Evolutionary conservation across 2,797 vertebrate genomes (phyloP).

Genomic region (Tapirus indicus): DNA sequence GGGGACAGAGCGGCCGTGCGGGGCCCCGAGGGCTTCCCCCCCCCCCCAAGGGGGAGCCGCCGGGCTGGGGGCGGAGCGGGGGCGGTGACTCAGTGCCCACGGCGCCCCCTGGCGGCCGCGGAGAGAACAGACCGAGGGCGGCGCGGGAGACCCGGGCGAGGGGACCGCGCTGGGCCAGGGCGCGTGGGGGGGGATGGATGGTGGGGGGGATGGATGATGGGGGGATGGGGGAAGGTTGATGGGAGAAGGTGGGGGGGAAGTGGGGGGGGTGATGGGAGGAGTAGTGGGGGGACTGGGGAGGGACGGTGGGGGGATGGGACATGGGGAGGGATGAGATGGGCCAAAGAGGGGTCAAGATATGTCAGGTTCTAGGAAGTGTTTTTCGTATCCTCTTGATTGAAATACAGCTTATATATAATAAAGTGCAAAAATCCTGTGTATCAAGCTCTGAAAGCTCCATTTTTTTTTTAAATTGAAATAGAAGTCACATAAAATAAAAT

Average conservation of each 20-base stretch:
- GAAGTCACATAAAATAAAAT: neutral
- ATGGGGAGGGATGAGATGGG: no score
- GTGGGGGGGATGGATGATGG: neutral
- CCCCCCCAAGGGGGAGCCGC: neutral
- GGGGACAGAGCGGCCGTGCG: no score
- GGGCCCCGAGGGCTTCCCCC: no score
- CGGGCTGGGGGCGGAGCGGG: neutral
- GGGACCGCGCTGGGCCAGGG: neutral
- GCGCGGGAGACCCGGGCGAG: neutral
- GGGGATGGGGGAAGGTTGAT: no score
- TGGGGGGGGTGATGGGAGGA: neutral
- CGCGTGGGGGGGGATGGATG: rapidly evolving
- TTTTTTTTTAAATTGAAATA: neutral
- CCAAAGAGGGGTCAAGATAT: neutral
- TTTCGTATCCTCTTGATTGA: neutral
- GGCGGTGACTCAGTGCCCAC: neutral
- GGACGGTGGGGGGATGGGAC: neutral
- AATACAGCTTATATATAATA: neutral
- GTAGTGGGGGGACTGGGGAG: neutral
- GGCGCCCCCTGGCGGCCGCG: neutral
- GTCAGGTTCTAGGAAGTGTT: neutral
- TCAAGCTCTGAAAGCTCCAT: neutral
- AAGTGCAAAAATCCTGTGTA: neutral
- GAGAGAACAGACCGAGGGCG: neutral
- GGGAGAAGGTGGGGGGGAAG: no score